Conservation (phyloP, 2,888 invertebrate genomes). For the Rhodophaea formosa region DNA sequence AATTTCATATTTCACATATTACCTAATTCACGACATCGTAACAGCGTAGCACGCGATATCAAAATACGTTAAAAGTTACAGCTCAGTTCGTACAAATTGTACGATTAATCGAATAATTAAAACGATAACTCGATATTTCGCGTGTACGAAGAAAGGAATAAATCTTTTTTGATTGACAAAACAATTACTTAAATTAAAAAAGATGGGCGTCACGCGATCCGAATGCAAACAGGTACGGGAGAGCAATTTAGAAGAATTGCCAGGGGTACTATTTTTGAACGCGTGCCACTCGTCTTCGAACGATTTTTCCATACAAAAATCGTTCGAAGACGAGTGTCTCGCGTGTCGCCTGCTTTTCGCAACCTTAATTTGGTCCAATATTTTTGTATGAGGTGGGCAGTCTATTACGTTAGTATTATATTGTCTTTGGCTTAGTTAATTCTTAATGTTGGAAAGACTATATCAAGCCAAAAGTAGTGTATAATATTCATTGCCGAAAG, state of each 20-base stretch:
- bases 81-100: conserved; percentile 15
- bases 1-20: conserved; percentile 10
- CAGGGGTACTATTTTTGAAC: not conserved
- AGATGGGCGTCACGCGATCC: conserved; percentile 44
- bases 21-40: conserved; percentile 12
- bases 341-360: no score
- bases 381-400: no score
- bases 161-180: conserved; percentile 53
- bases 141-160: conserved; percentile 40
- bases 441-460: no score
- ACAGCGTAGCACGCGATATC: conserved; percentile 9
- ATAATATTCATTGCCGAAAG: no score
- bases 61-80: conserved; percentile 15
- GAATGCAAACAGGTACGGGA: conserved; percentile 21
- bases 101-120: conserved; percentile 14
- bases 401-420: no score
- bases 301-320: no score
- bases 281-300: no score
- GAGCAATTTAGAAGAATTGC: not conserved
- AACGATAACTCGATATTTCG: conserved; percentile 26
- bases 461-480: no score
- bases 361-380: no score
- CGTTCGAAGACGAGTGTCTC: no score
- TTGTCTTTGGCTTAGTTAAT: no score
- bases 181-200: conserved; percentile 57